Evolutionary conservation across 2,797 vertebrate genomes (phyloP), one percentile per base, ranked within the genome.

Genomic region (Gymnopithys bicolor): DNA sequence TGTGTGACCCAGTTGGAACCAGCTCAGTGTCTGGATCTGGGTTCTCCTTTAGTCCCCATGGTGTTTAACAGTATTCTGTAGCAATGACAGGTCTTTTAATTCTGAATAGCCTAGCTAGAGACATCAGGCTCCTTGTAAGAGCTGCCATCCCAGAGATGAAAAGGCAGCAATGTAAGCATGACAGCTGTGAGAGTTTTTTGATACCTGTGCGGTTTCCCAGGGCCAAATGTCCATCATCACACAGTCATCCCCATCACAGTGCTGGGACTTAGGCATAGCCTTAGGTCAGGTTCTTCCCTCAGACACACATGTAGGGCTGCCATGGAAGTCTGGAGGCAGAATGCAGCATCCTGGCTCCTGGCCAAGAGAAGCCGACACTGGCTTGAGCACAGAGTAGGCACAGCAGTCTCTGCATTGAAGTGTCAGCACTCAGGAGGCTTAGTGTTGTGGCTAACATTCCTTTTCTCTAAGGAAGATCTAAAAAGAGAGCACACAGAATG

Each of bases 241-340:
- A n/a, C 37, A 59, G 62, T 68, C 14, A 17, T 49, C 37, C 33
- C 39, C 46, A n/a, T 78, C 37, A 11, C 45, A 39, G 24, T 6
- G 7, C n/a, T 58, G 49, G 35, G 46, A 33, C 53, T 39, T 76
- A 86, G 49, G 63, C 43, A 8, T n/a, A 88, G 66, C 62, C 58
- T 33, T 52, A 41, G 56, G 64, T 83, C 79, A 79, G 56, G 39
- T 63, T 91, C 91, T 93, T 90, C 32, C 67, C 63, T 76, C 80
- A 86, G 51, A 70, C 33, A 59, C 2, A 3, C 21, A 43, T 0
- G 1, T 11, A 62, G 58, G 79, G 67, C 87, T 92, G 71, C 85
- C 1, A 2, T 76, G 77, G 69, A 93, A 81, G 35, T 68, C 43
- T 69, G 69, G 56, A 94, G 52, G 68, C 68, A 84, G 71, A 89